Evolutionary conservation across 2,797 vertebrate genomes (phyloP), one percentile per base, ranked within the genome.

Genomic region (Monodelphis domestica): DNA sequence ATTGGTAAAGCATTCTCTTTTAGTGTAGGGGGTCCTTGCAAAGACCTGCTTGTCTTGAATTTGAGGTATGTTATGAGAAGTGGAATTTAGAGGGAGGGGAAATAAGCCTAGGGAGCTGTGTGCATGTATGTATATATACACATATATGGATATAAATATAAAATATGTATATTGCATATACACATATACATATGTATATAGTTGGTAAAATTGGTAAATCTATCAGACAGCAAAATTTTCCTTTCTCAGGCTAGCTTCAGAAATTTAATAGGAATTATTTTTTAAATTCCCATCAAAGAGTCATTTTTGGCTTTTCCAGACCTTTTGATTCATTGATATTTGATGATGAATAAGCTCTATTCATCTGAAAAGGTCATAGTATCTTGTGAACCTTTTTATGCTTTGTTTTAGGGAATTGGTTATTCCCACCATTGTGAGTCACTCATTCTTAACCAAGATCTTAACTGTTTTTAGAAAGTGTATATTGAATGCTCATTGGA

Each of bases 21-120:
- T 93, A 26, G 53, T 91, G 88, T 87, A 92, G 84, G 21, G 87
- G 54, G 26, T 91, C 30, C 5, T 90, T 53, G 87, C 87, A 28
- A 92, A 90, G 87, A 29, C 52, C n/a, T 54, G 0, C 90, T 55
- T 88, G 57, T 88, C 30, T 14, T 45, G 33, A 52, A 38, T 93
- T 55, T 89, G 63, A 89, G 50, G 11, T 90, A 33, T 91, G 54
- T 29, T 89, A 28, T 78, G 50, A 93, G 11, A n/a, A 54, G 14
- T 90, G 21, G 33, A 88, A 90, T 29, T 15, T 87, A 33, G 52
- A 55, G n/a, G 30, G n/a, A 55, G 55, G 91, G 57, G 14, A 30
- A 45, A 30, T 87, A n/a, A 15, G 50, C 0, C 0, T 24, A 28
- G 52, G 90, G 54, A 90, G 30, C 4, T 52, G 54, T 4, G 33